Base-by-base conservation (phyloP, 2,797 vertebrate genomes). In the Halcyon leucocephala region DNA sequence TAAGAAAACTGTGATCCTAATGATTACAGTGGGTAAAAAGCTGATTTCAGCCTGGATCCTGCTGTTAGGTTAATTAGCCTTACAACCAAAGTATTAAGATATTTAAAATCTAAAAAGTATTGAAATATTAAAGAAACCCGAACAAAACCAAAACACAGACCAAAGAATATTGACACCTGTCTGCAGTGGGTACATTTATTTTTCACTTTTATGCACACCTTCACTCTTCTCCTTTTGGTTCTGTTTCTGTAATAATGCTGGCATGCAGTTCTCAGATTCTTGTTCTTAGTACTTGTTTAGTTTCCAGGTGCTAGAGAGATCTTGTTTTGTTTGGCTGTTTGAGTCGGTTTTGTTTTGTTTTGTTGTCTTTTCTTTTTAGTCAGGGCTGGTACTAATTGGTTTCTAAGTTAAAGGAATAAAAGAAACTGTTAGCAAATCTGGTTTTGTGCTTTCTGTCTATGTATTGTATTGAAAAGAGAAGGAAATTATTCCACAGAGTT, bases 51-150 rank as follows among this genome's bases (percentile, higher is more conserved):
- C 31, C 70, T 60, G 72, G 46, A 86, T 91, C 71, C 69, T 91
- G 69, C 65, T 77, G 79, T 81, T 81, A 76, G 37, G 33, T 79
- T 95, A 96, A 96, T 96, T 90, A 90, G 55, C 28, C 41, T 61
- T 90, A 42, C 67, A 90, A 58, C 13, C 37, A 90, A 92, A 25
- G 28, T 54, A 46, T 39, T 77, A 37, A 79, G 57, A 76, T 6
- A 9, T n/a, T 90, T 24, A 24, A 44, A 20, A 41, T 9, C 88
- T 86, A 52, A 58, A 66, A 67, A 48, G 46, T 48, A 48, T 24
- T 48, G 46, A 48, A 48, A 48, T 48, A 24, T 48, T 48, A 24
- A 48, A 48, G 18, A 42, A 42, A 17, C 42, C 16, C 7, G 7
- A 42, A 55, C 48, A 5, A 49, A 66, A 25, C 25, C 48, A 49